Percentiles rank a stretch among this genome's conserved stretches.
These are phyloP conservation scores for Pelochelys cantorii DNA, from an alignment of 2,797 vertebrate species.

Conservation along the genomic window DNA sequence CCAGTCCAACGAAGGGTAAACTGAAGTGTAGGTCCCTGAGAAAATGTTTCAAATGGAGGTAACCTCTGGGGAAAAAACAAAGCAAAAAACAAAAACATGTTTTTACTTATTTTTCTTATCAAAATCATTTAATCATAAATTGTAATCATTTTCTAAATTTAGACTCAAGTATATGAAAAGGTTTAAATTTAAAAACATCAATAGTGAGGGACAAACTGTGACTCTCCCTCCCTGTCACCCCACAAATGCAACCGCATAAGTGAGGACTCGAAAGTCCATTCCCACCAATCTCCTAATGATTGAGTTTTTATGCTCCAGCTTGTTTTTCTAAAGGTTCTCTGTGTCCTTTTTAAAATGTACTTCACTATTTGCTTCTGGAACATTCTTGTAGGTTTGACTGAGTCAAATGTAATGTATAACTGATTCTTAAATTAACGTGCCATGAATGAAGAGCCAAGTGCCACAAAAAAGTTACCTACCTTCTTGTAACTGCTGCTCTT, in stretches of 20 bases:
- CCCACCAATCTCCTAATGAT: not conserved
- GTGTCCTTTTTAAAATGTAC: not conserved
- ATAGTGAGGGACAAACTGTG: not conserved
- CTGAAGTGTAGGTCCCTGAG: slow-evolving; percentile 99
- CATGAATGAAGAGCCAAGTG: not conserved
- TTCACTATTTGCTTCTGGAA: not conserved
- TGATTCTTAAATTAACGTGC: not conserved
- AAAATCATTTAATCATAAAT: not conserved
- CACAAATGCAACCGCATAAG: not conserved
- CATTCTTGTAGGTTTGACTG: not conserved
- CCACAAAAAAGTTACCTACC: not conserved
- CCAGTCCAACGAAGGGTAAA: slow-evolving; percentile 98
- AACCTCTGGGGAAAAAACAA: slow-evolving; percentile 84
- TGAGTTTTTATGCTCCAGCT: not conserved
- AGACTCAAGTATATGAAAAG: not conserved
- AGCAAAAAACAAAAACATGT: not conserved
- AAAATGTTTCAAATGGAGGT: slow-evolving; percentile 99
- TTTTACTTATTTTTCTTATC: not conserved
- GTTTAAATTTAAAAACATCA: not conserved
- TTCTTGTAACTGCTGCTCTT: too few relatives aligned
- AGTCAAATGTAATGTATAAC: not conserved
- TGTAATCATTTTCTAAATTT: not conserved
- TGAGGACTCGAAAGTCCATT: not conserved
- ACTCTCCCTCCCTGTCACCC: too few relatives aligned
- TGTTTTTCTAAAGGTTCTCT: not conserved